These are phyloP conservation scores for Anaspis maculata DNA, from an alignment of 2,888 invertebrate species.

Conservation along the genomic window DNA sequence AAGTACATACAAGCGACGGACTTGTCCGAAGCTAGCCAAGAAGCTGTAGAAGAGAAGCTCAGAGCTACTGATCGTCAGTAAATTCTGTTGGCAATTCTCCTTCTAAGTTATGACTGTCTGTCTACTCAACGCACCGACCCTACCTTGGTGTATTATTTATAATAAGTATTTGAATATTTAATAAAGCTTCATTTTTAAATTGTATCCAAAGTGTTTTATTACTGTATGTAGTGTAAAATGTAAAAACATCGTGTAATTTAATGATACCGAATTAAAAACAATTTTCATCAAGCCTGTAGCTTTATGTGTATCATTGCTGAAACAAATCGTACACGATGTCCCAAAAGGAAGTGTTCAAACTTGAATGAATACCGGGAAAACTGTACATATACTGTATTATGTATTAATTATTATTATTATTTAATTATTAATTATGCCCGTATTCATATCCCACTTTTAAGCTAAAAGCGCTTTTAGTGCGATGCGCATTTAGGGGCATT, in stretches of 20 bases:
- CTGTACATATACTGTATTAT: no score
- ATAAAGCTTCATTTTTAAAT: slow-evolving; percentile 44
- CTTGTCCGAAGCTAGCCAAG: slow-evolving; percentile 86
- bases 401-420: no score
- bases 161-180: slow-evolving; percentile 43
- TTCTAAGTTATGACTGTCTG: slow-evolving; percentile 28
- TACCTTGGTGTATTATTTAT: slow-evolving; percentile 41
- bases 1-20: slow-evolving; percentile 97
- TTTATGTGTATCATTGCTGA: no score
- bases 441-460: no score
- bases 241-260: slow-evolving; percentile 17
- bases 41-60: slow-evolving; percentile 88
- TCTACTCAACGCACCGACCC: slow-evolving; percentile 36
- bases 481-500: no score
- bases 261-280: slow-evolving; percentile 20
- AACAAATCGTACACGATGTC: no score
- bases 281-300: slow-evolving; percentile 17
- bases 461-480: no score
- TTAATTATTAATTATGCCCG: no score
- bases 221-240: slow-evolving; percentile 17
- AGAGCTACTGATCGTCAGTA: slow-evolving; percentile 92
- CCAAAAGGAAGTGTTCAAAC: no score
- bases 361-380: no score
- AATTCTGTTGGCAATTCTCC: slow-evolving; percentile 13
- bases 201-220: slow-evolving; percentile 28